These are phyloP conservation scores for Lepus oiostolus DNA, from an alignment of 2,797 vertebrate genomes.

Conservation along the genomic window DNA sequence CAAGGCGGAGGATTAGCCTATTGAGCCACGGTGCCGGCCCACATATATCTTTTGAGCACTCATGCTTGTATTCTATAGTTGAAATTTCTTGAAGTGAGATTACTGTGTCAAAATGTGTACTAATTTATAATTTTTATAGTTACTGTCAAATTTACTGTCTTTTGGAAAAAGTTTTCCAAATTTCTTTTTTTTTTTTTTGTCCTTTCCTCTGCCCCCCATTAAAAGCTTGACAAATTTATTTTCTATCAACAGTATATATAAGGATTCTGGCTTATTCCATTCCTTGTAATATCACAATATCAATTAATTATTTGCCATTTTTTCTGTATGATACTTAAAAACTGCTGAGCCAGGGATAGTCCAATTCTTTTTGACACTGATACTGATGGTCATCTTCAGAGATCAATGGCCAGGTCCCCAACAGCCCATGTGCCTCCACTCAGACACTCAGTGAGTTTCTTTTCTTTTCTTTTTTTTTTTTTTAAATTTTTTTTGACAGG, in stretches of 20 bases:
- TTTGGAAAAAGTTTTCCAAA: too few relatives aligned
- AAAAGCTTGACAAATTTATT: neutral
- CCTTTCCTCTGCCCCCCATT: too few relatives aligned
- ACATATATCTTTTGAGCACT: too few relatives aligned
- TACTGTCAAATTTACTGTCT: neutral
- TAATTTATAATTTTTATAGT: neutral
- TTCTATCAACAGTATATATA: neutral
- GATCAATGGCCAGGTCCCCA: neutral
- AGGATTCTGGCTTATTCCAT: neutral
- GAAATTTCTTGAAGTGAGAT: constrained; percentile 17
- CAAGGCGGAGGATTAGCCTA: too few relatives aligned
- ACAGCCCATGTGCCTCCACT: neutral
- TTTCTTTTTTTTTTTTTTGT: too few relatives aligned
- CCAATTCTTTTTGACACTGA: neutral
- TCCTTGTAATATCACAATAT: neutral
- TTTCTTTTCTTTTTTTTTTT: too few relatives aligned
- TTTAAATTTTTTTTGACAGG: too few relatives aligned
- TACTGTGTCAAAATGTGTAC: neutral
- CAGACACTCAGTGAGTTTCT: neutral
- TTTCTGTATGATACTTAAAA: constrained; percentile 36
- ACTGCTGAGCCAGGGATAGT: neutral
- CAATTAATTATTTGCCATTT: constrained; percentile 13
- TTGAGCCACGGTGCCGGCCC: too few relatives aligned
- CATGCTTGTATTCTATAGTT: neutral
- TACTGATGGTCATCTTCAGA: neutral